Evolutionary conservation across 2,113 vertebrate genomes (phyloP).

Genomic region (Haliaeetus leucogaster): DNA sequence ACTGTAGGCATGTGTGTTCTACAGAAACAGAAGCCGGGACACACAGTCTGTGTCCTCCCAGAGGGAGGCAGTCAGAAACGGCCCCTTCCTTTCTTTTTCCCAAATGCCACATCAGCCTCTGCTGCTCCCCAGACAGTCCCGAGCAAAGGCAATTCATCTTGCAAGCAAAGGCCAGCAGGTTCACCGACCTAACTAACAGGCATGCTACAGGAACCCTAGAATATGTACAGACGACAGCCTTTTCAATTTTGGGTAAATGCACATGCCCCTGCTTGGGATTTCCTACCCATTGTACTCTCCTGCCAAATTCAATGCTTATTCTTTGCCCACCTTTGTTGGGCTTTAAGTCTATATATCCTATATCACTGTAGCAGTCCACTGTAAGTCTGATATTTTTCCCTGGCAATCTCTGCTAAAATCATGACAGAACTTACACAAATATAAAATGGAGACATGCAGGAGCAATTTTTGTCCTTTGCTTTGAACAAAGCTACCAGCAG

Average conservation of each 20-base stretch:
- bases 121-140: not conserved
- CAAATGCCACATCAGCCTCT: not conserved
- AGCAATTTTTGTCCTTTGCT: not conserved
- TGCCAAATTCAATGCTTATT: not conserved
- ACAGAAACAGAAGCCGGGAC: not conserved
- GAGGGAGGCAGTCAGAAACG: not conserved
- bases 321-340: not conserved
- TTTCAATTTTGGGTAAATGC: not conserved
- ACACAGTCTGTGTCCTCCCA: not conserved
- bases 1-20: not conserved
- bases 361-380: not conserved
- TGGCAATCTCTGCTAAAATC: not conserved
- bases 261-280: not conserved
- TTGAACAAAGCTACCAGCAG: not conserved
- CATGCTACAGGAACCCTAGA: not conserved
- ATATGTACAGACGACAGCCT: not conserved
- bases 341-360: not conserved
- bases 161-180: not conserved
- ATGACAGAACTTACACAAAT: not conserved
- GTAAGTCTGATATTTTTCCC: not conserved
- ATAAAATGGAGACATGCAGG: not conserved
- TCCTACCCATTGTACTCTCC: not conserved
- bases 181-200: not conserved
- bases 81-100: not conserved
- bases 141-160: constrained; percentile 3